These are phyloP conservation scores for Delphinus delphis DNA, from an alignment of 2,113 vertebrate genomes.

Conservation along the genomic window DNA sequence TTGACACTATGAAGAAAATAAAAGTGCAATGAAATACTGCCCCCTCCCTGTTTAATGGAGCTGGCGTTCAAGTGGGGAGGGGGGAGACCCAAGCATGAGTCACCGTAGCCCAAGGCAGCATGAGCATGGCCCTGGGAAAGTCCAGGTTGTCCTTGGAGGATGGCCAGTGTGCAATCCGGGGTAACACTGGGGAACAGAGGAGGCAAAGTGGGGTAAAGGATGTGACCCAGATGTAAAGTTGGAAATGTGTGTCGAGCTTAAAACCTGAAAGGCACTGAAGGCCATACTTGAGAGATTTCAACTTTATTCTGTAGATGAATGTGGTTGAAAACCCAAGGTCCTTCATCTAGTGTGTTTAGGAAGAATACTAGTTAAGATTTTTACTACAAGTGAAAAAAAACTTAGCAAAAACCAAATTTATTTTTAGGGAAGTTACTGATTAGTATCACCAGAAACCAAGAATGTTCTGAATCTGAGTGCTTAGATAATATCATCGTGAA, in stretches of 20 bases:
- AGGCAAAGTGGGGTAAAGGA: too few species aligned
- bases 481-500: background rate
- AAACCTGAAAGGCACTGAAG: background rate
- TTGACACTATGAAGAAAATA: background rate
- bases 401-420: background rate
- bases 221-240: background rate
- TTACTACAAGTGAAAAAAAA: background rate
- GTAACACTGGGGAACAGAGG: background rate
- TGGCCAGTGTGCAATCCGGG: accelerated
- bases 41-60: background rate
- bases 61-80: background rate
- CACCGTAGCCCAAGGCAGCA: background rate
- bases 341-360: background rate
- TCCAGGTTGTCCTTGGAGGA: background rate
- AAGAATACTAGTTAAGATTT: background rate
- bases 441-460: background rate
- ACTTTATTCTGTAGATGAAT: background rate
- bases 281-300: background rate
- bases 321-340: background rate
- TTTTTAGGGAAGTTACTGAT: background rate
- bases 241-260: background rate
- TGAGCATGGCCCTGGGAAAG: accelerated
- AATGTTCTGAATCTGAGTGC: background rate
- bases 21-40: background rate
- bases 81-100: background rate